phyloP scores from a whole-genome alignment of 2,113 vertebrate species.

The Ariopsis seemanni region DNA sequence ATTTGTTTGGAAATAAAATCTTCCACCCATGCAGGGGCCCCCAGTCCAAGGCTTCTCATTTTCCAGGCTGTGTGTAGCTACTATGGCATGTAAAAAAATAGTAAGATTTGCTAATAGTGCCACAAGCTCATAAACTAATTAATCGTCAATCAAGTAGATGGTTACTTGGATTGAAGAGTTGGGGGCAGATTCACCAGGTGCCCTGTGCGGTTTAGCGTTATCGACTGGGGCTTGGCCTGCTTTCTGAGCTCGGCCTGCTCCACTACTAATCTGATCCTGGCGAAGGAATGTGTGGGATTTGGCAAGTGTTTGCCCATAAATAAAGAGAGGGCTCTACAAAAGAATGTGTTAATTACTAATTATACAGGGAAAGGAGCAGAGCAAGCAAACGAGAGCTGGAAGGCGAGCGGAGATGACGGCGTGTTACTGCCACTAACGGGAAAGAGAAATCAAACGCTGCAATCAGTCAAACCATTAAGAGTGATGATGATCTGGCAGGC shows the following conservation, averaged over 20 bases:
- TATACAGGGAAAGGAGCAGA: conserved; percentile 62
- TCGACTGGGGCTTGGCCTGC: conserved; percentile 70
- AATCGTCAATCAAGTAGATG: conserved; percentile 57
- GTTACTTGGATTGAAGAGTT: conserved; percentile 55
- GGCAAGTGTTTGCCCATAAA: conserved; percentile 74
- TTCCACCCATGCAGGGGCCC: background rate
- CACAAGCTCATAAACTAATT: conserved; percentile 50
- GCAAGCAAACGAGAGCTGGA: conserved; percentile 54
- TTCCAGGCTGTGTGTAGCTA: background rate
- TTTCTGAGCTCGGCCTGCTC: conserved; percentile 63
- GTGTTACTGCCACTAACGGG: conserved; percentile 46
- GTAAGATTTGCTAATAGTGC: background rate
- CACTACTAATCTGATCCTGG: conserved; percentile 79
- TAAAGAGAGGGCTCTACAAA: conserved; percentile 70
- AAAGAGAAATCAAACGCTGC: conserved; percentile 53
- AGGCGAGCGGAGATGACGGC: conserved; percentile 52
- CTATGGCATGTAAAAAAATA: background rate
- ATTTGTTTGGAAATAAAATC: background rate
- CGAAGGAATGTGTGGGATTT: conserved; percentile 76
- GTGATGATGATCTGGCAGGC: conserved; percentile 36
- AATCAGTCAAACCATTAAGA: conserved; percentile 44
- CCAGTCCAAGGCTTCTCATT: background rate
- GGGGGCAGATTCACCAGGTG: conserved; percentile 60
- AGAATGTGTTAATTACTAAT: conserved; percentile 78
- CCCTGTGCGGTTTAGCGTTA: conserved; percentile 44